A percentile compares a stretch with the other conserved stretches of the same genome.
Conservation (phyloP, 2,888 invertebrate genomes). For the Cataglyphis altisquamis region DNA sequence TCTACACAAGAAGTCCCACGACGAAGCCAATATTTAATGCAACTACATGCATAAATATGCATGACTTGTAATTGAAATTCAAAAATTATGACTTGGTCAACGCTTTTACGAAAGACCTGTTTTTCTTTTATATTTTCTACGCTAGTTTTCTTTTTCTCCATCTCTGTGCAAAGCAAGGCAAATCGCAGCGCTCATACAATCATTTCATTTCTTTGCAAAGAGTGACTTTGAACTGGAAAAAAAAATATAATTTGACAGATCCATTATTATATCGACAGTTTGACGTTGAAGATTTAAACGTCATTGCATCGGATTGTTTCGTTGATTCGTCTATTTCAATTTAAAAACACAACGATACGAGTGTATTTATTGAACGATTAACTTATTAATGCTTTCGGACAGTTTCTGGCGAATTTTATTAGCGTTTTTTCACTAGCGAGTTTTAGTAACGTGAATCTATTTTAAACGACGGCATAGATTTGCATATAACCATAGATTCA, state of each 20-base stretch:
- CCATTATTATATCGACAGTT: neutral
- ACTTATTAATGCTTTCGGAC: slow-evolving; percentile 20
- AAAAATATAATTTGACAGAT: slow-evolving; percentile 10
- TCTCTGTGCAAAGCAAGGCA: slow-evolving; percentile 14
- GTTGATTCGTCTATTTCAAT: slow-evolving; percentile 20
- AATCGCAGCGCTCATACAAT: neutral
- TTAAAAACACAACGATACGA: slow-evolving; percentile 13
- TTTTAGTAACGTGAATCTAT: slow-evolving; percentile 18
- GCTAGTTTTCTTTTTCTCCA: slow-evolving; percentile 16
- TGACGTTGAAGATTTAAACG: slow-evolving; percentile 7
- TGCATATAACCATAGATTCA: slow-evolving; percentile 5
- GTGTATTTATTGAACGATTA: slow-evolving; percentile 18
- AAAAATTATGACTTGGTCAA: slow-evolving; percentile 63
- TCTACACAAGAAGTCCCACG: slow-evolving; percentile 9
- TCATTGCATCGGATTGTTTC: neutral
- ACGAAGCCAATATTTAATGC: slow-evolving; percentile 12
- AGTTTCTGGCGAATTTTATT: neutral
- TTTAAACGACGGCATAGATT: slow-evolving; percentile 15
- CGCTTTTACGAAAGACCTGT: slow-evolving; percentile 14
- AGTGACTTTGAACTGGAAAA: neutral
- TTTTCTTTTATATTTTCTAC: slow-evolving; percentile 40
- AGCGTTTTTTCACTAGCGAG: neutral
- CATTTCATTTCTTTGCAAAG: neutral
- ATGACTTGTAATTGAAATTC: slow-evolving; percentile 56
- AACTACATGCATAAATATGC: slow-evolving; percentile 55